These are phyloP conservation scores for Erynnis tages DNA, from an alignment of 2,888 invertebrate species.

Conservation along the genomic window DNA sequence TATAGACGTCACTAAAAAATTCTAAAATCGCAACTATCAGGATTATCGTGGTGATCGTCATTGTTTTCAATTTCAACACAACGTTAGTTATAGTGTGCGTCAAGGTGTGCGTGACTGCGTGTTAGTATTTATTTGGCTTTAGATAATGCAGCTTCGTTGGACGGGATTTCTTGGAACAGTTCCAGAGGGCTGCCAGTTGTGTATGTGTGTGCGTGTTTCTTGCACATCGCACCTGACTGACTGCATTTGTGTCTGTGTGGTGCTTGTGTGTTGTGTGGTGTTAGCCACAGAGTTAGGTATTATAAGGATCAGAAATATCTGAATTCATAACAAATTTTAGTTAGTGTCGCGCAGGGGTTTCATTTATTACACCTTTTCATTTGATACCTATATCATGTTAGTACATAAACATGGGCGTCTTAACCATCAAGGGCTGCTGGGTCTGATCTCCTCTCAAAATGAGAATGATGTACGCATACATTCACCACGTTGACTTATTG, in stretches of 20 bases:
- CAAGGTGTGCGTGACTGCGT: conserved; percentile 43
- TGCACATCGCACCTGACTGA: conserved; percentile 16
- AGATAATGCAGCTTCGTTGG: conserved; percentile 34
- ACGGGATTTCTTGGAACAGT: conserved; percentile 38
- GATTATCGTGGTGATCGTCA: conserved; percentile 45
- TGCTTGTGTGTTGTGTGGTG: conserved; percentile 3
- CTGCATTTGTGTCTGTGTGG: conserved; percentile 35
- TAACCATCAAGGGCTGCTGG: too few relatives aligned
- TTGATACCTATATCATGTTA: too few relatives aligned
- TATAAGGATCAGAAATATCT: too few relatives aligned
- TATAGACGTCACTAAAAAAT: too few relatives aligned
- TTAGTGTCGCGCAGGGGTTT: too few relatives aligned
- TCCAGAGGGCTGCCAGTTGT: conserved; percentile 32
- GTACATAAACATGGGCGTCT: too few relatives aligned
- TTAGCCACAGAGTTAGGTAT: background rate
- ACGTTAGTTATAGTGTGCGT: too few relatives aligned
- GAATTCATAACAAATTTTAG: too few relatives aligned
- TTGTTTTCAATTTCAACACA: conserved; percentile 49
- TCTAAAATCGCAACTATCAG: conserved; percentile 33
- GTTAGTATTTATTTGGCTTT: conserved; percentile 53
- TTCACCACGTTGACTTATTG: too few relatives aligned
- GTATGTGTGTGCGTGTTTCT: conserved; percentile 24
- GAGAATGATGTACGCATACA: too few relatives aligned
- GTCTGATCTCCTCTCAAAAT: too few relatives aligned
- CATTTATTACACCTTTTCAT: too few relatives aligned